Conservation (phyloP, 2,113 vertebrate genomes). For the cattle (Bos taurus) region ARS-UCD2.0 NC_037355.1:10218001-10218500, state of each 20-base stretch:
- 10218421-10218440: too few species aligned
- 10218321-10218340: neutral
- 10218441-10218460: too few species aligned
- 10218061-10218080: neutral
- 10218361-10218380: neutral
- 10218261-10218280: neutral
- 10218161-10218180: neutral
- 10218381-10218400: neutral
- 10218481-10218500: too few species aligned
- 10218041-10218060: neutral
- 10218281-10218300: neutral
- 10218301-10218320: neutral
- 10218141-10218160: conserved; percentile 81
- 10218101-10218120: conserved; percentile 89
- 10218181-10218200: neutral
- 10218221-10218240: neutral
- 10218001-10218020: neutral
- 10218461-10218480: too few species aligned
- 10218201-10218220: neutral
- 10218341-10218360: neutral
- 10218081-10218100: conserved; percentile 78
- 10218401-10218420: neutral
- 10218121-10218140: conserved; percentile 94
- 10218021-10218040: neutral
- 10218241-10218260: neutral